Conservation (phyloP, 1,140 invertebrate species). For the Macrocentrus cingulum region DNA sequence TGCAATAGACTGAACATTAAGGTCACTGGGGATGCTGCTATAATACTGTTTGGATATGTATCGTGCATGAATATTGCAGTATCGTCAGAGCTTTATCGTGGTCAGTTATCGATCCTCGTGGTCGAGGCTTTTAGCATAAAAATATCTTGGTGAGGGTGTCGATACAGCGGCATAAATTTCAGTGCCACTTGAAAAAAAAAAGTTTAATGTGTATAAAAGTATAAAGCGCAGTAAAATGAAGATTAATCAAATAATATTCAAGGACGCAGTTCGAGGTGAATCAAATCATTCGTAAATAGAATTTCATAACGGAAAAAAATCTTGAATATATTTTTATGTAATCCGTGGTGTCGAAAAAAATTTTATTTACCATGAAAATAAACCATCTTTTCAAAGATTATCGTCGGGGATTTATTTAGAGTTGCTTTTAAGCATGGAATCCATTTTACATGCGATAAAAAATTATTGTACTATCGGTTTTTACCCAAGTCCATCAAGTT, state of each 20-base stretch:
- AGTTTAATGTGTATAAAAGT: neutral
- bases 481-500: neutral
- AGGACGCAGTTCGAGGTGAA: neutral
- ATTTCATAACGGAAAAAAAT: too few species aligned
- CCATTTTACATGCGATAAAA: too few species aligned
- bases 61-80: neutral
- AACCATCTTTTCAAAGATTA: too few species aligned
- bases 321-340: neutral
- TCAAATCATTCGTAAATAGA: too few species aligned
- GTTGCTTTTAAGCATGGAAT: too few species aligned
- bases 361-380: too few species aligned
- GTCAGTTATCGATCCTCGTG: slow-evolving; percentile 41
- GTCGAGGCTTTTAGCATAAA: slow-evolving; percentile 37
- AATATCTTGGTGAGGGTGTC: slow-evolving; percentile 50
- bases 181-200: neutral
- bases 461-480: slow-evolving; percentile 8
- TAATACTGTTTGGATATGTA: neutral
- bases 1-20: neutral
- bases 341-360: too few species aligned
- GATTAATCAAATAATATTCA: neutral
- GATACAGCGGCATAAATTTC: slow-evolving; percentile 6
- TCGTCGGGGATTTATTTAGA: too few species aligned
- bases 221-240: neutral
- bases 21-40: neutral
- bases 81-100: slow-evolving; percentile 2